A percentile compares a stretch with the other conserved stretches of the same genome.
Evolutionary conservation across 2,888 invertebrate genomes (phyloP).

Genomic region (Platycheirus rosarum): DNA sequence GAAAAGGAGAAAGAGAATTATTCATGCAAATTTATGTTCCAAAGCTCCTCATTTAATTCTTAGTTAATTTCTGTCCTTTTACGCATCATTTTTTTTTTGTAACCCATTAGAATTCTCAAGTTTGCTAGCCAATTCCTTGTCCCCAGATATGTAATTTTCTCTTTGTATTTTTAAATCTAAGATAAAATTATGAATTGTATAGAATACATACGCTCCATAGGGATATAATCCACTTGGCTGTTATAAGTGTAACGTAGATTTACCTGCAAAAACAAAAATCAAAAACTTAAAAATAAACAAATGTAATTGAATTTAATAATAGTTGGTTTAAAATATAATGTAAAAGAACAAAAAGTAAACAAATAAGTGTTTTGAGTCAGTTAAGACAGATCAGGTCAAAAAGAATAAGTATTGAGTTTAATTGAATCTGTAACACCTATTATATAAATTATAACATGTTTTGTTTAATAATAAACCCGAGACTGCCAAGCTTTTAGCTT

Average conservation of each 20-base stretch:
- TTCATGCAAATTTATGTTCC: conserved; percentile 10
- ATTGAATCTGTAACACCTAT: not conserved
- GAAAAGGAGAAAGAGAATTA: conserved; percentile 30
- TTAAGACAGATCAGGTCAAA: not conserved
- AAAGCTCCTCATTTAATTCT: conserved; percentile 5
- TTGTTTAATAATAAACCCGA: too few relatives aligned
- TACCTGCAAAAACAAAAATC: conserved; percentile 67
- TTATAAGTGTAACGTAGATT: conserved; percentile 71
- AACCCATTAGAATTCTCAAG: not conserved
- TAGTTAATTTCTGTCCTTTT: conserved; percentile 20
- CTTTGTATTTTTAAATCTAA: conserved; percentile 45
- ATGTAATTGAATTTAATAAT: conserved; percentile 43
- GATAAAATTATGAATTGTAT: conserved; percentile 34
- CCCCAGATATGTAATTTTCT: conserved; percentile 29
- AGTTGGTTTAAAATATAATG: conserved; percentile 40
- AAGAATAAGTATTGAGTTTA: conserved; percentile 16
- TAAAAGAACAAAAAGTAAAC: conserved; percentile 11
- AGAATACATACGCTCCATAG: conserved; percentile 66
- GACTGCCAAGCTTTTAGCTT: too few relatives aligned
- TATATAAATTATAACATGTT: too few relatives aligned
- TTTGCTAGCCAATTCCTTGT: conserved; percentile 14
- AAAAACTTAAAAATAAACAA: conserved; percentile 23
- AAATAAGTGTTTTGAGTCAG: conserved; percentile 31
- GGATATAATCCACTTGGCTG: conserved; percentile 77
- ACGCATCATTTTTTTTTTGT: conserved; percentile 20